Conservation (phyloP, 2,888 invertebrate genomes). For the Brachycybe producta region DNA sequence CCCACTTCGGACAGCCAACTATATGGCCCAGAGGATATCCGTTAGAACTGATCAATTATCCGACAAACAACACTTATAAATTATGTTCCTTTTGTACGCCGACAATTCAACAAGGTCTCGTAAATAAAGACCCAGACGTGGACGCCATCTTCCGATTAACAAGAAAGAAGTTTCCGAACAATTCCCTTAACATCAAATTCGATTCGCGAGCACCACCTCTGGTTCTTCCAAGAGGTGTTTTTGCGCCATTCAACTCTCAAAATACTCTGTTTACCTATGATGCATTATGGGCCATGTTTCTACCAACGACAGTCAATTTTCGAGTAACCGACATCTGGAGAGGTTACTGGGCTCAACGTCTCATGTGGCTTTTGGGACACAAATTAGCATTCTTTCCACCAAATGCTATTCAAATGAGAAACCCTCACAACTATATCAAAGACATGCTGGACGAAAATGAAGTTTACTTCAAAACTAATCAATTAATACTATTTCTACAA, state of each 20-base stretch:
- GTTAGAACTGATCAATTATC: background rate
- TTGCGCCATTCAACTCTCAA: conserved; percentile 12
- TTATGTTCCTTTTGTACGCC: conserved; percentile 10
- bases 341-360: conserved; percentile 15
- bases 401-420: conserved; percentile 5
- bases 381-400: conserved; percentile 13
- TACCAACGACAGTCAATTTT: conserved; percentile 7
- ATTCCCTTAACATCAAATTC: conserved; percentile 5
- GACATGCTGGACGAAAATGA: conserved; percentile 8
- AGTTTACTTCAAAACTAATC: background rate
- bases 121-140: conserved; percentile 13
- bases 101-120: conserved; percentile 13
- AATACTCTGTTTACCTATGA: conserved; percentile 8
- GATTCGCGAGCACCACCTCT: conserved; percentile 13
- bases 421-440: conserved; percentile 7
- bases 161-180: background rate
- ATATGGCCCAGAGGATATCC: conserved; percentile 17
- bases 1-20: conserved; percentile 16
- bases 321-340: conserved; percentile 16
- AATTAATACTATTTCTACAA: background rate
- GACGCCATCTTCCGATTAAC: conserved; percentile 13
- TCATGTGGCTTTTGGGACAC: conserved; percentile 14
- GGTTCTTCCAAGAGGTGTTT: conserved; percentile 14
- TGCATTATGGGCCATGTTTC: conserved; percentile 9
- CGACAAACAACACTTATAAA: conserved; percentile 6